phyloP scores from a whole-genome alignment of 2,113 vertebrate species.

The Dicrurus megarhynchus region DNA sequence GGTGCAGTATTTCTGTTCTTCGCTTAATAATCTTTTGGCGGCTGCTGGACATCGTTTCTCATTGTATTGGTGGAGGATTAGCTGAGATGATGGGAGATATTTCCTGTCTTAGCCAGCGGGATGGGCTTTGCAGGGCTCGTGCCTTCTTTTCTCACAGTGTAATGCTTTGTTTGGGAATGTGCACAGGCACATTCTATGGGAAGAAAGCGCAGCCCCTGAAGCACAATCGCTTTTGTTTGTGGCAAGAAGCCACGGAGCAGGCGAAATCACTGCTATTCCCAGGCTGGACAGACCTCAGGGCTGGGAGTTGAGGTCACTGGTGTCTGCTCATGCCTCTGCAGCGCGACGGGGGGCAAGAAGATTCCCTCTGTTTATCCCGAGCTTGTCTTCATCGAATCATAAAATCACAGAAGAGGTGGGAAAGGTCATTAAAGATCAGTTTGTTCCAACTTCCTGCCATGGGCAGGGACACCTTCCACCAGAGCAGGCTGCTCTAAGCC shows the following conservation, averaged over 20 bases:
- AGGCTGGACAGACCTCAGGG: neutral
- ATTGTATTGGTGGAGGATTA: conserved; percentile 77
- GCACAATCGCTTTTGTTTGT: neutral
- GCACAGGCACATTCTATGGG: conserved; percentile 62
- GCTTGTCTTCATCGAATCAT: neutral
- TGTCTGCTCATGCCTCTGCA: neutral
- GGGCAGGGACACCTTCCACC: neutral
- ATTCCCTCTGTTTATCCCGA: fast-evolving
- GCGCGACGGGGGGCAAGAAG: neutral
- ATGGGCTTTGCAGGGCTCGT: conserved; percentile 57
- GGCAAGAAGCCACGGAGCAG: neutral
- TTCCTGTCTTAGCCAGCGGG: conserved; percentile 75
- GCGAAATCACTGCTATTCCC: neutral
- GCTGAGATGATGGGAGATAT: conserved; percentile 73
- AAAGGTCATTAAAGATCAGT: neutral
- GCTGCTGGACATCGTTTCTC: conserved; percentile 65
- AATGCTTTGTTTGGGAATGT: conserved; percentile 68
- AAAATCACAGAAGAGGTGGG: neutral
- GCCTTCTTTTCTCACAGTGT: conserved; percentile 72
- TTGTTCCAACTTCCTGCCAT: neutral
- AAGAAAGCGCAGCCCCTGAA: neutral
- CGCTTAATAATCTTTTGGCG: conserved; percentile 74
- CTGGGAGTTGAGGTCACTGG: neutral
- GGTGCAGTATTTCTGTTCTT: conserved; percentile 68
- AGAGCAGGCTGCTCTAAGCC: neutral